phyloP scores from a whole-genome alignment of 2,888 invertebrate genomes.

The Hipparchia sbordonii region DNA sequence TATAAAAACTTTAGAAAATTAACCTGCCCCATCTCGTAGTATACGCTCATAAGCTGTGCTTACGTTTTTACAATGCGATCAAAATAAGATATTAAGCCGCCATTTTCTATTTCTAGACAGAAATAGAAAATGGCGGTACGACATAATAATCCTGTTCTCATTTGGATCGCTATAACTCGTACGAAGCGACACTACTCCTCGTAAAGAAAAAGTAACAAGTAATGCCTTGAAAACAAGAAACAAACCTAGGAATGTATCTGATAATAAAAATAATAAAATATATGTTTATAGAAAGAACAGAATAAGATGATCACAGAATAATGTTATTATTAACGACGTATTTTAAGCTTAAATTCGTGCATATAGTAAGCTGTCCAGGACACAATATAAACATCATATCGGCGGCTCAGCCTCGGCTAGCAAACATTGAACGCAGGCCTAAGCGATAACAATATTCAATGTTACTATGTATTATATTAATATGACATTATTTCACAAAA shows the following conservation, averaged over 20 bases:
- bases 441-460: slow-evolving; percentile 57
- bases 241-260: slow-evolving; percentile 76
- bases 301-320: slow-evolving; percentile 74
- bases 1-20: slow-evolving; percentile 52
- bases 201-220: slow-evolving; percentile 52
- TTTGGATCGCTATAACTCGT: slow-evolving; percentile 50
- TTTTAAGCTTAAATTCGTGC: slow-evolving; percentile 48
- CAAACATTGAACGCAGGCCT: slow-evolving; percentile 59
- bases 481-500: slow-evolving; percentile 60
- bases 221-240: slow-evolving; percentile 56
- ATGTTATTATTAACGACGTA: slow-evolving; percentile 59
- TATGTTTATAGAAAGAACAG: slow-evolving; percentile 64
- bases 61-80: slow-evolving; percentile 40
- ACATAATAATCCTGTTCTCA: too few species aligned
- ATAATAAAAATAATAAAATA: slow-evolving; percentile 52
- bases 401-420: slow-evolving; percentile 45
- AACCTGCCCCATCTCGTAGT: slow-evolving; percentile 52
- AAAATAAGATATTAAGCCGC: too few species aligned
- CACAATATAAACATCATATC: slow-evolving; percentile 44
- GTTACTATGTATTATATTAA: slow-evolving; percentile 45
- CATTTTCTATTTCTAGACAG: too few species aligned
- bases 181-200: slow-evolving; percentile 60
- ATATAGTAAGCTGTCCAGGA: slow-evolving; percentile 53
- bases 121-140: too few species aligned
- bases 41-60: slow-evolving; percentile 67